Evolutionary conservation across 2,888 invertebrate genomes (phyloP), one percentile per base, ranked within the genome.

Genomic region (Chironomus riparius): DNA sequence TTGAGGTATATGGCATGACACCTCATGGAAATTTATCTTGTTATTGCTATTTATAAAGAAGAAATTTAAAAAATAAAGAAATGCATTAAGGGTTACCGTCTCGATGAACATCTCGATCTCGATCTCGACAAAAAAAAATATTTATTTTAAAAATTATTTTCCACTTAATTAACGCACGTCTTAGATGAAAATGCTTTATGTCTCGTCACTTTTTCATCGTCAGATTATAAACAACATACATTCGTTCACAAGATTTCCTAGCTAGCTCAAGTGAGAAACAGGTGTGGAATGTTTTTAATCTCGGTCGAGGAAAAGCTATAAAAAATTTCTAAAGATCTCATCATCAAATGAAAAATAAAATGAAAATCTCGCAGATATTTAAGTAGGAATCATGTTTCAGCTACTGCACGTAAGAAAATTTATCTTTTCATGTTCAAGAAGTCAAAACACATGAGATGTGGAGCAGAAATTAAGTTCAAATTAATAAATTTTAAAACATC

Each of bases 161-260:
- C 72, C 72, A 73, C 72, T 73, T 62, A 71, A 71, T 71, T 71
- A 73, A 73, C 72, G 72, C 38, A 28, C 38, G 72, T 73, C 62
- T 73, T 38, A 24, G 18, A 21, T 47, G 65, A 65, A 65, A 15
- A 47, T 38, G 71, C 71, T 70, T 70, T 70, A 71, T 73, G 72
- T 73, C 72, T 73, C 72, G 72, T 73, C 72, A 73, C 65, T 65
- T 65, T 24, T 21, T 24, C 65, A 56, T 65, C 65, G 65, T 21
- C 65, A 65, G 22, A 18, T 21, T 21, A 24, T 24, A 21, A 24
- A 65, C 6, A 13, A 13, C 13, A 65, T 13, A 12, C 18, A 22
- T 24, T 24, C n/a, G 56, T n/a, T 15, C 18, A 24, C 6, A 24
- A 24, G 22, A 24, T 13, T 13, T 24, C 13, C 65, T 4, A 65